Percentiles rank a stretch among this genome's conserved stretches.
Evolutionary conservation across 2,113 vertebrate genomes (phyloP).

Genomic region (Percina caprodes): DNA sequence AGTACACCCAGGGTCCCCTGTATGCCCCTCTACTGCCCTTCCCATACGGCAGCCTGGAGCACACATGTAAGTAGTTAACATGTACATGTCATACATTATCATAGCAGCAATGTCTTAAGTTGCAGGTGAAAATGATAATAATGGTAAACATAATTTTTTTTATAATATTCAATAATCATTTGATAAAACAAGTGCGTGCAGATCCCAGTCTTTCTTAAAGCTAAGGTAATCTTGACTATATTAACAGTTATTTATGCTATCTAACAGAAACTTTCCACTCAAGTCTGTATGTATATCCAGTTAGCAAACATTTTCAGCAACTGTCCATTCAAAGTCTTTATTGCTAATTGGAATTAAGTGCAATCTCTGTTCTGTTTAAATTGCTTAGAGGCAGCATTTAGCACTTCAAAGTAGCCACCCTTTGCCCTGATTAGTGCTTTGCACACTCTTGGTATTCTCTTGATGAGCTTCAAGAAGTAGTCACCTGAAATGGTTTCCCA

Average conservation of each 20-base stretch:
- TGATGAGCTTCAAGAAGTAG: too few relatives aligned
- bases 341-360: slow-evolving; percentile 27
- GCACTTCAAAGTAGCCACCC: too few relatives aligned
- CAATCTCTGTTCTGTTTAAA: slow-evolving; percentile 8
- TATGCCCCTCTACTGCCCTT: slow-evolving; percentile 95
- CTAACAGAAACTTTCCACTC: not conserved
- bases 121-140: slow-evolving; percentile 9
- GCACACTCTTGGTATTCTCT: too few relatives aligned
- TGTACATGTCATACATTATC: slow-evolving; percentile 6
- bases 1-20: slow-evolving; percentile 92
- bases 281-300: not conserved
- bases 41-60: slow-evolving; percentile 88
- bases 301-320: not conserved
- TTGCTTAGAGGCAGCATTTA: slow-evolving; percentile 28
- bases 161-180: too few relatives aligned
- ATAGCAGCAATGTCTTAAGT: not conserved
- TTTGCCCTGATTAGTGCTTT: too few relatives aligned
- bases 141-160: not conserved
- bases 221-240: not conserved
- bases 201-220: not conserved
- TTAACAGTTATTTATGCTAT: not conserved
- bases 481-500: too few relatives aligned
- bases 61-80: slow-evolving; percentile 87
- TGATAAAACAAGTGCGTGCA: not conserved
- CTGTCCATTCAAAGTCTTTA: not conserved